Percentiles rank a stretch among this genome's conserved stretches.
phyloP scores from a whole-genome alignment of 2,888 invertebrate species.

The Eledona agricola region DNA sequence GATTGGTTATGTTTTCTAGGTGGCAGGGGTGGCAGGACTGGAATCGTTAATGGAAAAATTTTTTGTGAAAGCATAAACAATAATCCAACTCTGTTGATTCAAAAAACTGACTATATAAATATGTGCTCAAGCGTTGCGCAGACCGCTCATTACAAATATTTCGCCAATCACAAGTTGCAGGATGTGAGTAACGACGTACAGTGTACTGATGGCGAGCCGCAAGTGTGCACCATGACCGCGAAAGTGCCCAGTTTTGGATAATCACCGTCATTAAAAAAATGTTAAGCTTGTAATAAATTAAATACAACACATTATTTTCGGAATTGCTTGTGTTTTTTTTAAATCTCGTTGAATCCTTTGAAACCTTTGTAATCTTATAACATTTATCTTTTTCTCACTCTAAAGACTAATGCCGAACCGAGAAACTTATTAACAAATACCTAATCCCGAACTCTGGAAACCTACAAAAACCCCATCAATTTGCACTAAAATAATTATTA shows the following conservation, averaged over 20 bases:
- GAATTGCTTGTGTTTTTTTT: no score
- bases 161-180: not conserved
- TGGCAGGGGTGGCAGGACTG: constrained; percentile 1
- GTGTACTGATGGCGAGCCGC: not conserved
- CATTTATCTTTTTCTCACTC: no score
- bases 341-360: no score
- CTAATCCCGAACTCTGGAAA: no score
- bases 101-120: constrained; percentile 6
- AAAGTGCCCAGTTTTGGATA: not conserved
- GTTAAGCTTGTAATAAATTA: no score
- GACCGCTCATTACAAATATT: constrained; percentile 8
- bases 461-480: no score
- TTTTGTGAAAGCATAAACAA: constrained; percentile 8
- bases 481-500: no score
- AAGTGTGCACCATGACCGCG: constrained; percentile 5
- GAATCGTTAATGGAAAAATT: constrained; percentile 6
- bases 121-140: not conserved
- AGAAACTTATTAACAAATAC: no score
- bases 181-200: not conserved
- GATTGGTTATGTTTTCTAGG: constrained; percentile 11
- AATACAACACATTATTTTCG: not conserved
- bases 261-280: constrained; percentile 4
- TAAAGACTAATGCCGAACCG: no score
- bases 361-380: no score
- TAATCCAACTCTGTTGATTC: constrained; percentile 3